These are phyloP conservation scores for Antheraea pernyi DNA, from an alignment of 1,140 invertebrate species.

Conservation along the genomic window DNA sequence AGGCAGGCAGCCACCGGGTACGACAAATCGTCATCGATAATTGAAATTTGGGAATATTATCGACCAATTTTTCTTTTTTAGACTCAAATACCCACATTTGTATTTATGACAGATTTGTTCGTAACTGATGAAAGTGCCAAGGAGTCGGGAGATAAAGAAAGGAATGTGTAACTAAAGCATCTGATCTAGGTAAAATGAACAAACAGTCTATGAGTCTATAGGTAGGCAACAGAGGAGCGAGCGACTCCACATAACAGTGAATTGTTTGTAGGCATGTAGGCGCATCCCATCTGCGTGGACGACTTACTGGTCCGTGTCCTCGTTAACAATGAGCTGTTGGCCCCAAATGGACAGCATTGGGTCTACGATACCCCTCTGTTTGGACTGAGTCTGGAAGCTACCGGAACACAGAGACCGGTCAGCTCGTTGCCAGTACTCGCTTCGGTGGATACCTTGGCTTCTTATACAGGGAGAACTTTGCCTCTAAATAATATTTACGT, in stretches of 20 bases:
- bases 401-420: conserved; percentile 68
- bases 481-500: background rate
- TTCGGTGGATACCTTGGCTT: conserved; percentile 23
- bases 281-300: conserved; percentile 58
- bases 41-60: background rate
- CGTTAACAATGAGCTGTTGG: conserved; percentile 97
- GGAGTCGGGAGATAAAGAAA: background rate
- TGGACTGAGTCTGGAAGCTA: conserved; percentile 96
- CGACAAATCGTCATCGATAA: background rate
- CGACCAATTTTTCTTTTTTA: no score
- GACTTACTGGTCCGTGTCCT: conserved; percentile 97
- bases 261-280: conserved; percentile 48
- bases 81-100: no score
- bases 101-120: background rate
- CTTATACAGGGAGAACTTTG: conserved; percentile 1
- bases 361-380: conserved; percentile 97
- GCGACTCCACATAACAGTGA: conserved; percentile 59
- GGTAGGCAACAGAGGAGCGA: conserved; percentile 55
- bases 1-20: background rate
- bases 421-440: conserved; percentile 34
- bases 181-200: conserved; percentile 1
- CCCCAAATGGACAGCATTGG: conserved; percentile 98
- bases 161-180: conserved; percentile 10
- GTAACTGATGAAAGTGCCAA: background rate
- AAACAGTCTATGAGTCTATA: conserved; percentile 25